phyloP scores from a whole-genome alignment of 2,113 vertebrate species.

The Heterotis niloticus region DNA sequence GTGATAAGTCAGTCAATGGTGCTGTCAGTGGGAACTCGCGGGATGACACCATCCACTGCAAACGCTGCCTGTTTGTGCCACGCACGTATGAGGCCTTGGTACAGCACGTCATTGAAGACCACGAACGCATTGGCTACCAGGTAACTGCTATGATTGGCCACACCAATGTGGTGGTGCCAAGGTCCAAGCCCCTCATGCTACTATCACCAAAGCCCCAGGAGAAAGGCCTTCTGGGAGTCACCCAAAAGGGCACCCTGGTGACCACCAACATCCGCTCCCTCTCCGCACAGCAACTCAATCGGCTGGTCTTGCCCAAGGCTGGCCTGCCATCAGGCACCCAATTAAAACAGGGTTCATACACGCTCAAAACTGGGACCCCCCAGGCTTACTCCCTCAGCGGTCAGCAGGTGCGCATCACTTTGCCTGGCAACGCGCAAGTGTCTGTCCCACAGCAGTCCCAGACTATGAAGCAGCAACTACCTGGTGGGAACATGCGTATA shows the following conservation, averaged over 20 bases:
- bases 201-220: constrained; percentile 86
- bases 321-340: constrained; percentile 79
- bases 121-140: constrained; percentile 93
- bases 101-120: constrained; percentile 96
- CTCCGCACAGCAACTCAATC: constrained; percentile 79
- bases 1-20: constrained; percentile 80
- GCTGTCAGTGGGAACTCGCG: constrained; percentile 70
- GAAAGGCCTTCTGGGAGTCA: constrained; percentile 82
- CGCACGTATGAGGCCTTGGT: constrained; percentile 95
- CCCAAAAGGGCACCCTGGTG: constrained; percentile 80
- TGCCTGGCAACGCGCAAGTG: constrained; percentile 78
- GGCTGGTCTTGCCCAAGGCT: constrained; percentile 84
- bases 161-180: constrained; percentile 92
- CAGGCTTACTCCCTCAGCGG: constrained; percentile 66
- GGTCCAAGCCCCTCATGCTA: constrained; percentile 85
- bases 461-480: constrained; percentile 82
- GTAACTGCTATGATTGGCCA: constrained; percentile 98
- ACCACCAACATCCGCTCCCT: constrained; percentile 74
- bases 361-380: constrained; percentile 75
- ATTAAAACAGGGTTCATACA: constrained; percentile 77
- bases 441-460: constrained; percentile 85
- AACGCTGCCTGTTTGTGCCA: constrained; percentile 95
- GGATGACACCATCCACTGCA: constrained; percentile 85
- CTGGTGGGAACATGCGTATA: constrained; percentile 72
- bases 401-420: constrained; percentile 75